Percentiles rank a stretch among this genome's conserved stretches.
phyloP scores from a whole-genome alignment of 2,113 vertebrate genomes.

The Camelus dromedarius region DNA sequence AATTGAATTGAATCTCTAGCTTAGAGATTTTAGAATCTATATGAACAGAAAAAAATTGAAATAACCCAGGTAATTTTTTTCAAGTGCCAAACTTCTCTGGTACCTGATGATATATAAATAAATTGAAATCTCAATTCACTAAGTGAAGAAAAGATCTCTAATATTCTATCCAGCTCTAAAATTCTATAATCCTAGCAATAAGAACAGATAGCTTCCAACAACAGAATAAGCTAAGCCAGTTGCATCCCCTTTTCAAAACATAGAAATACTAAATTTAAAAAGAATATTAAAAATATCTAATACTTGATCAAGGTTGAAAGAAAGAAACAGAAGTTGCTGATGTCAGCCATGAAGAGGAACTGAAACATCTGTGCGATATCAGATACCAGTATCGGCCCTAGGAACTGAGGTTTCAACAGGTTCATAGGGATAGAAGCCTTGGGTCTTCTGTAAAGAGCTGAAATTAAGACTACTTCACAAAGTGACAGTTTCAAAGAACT shows the following conservation, averaged over 20 bases:
- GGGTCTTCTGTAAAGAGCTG: not conserved
- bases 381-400: too few relatives aligned
- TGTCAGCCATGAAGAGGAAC: not conserved
- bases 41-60: not conserved
- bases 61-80: not conserved
- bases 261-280: not conserved
- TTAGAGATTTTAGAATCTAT: not conserved
- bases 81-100: not conserved
- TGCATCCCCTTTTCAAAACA: conserved; percentile 11
- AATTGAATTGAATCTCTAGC: not conserved
- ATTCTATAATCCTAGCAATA: not conserved
- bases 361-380: not conserved
- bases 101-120: not conserved
- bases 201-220: not conserved
- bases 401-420: not conserved
- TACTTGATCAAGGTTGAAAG: not conserved
- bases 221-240: not conserved
- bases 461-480: not conserved
- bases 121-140: not conserved
- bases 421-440: not conserved
- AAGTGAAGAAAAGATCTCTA: not conserved
- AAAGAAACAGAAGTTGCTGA: not conserved
- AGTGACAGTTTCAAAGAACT: not conserved
- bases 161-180: not conserved
- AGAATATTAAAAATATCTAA: not conserved